These are phyloP conservation scores for Melanotaenia duboulayi DNA, from an alignment of 2,113 vertebrate genomes.

Conservation along the genomic window DNA sequence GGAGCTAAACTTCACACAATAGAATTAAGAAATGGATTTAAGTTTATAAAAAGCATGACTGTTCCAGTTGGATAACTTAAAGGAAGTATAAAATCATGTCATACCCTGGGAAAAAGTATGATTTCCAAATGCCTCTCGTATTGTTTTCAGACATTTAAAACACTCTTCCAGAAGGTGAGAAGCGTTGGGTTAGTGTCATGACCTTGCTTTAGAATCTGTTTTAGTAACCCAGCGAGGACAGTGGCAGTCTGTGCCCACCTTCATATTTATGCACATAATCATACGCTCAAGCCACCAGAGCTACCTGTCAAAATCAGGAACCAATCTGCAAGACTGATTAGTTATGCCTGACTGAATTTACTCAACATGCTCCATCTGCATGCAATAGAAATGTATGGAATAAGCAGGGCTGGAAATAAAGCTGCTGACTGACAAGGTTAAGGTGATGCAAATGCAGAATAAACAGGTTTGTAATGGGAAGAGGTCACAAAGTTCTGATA, in stretches of 20 bases:
- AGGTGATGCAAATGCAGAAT: conserved; percentile 66
- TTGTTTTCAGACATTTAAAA: conserved; percentile 47
- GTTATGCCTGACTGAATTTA: conserved; percentile 83
- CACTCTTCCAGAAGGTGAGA: conserved; percentile 59
- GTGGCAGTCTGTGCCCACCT: conserved; percentile 65
- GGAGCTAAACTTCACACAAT: too few relatives aligned
- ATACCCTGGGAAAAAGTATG: background rate
- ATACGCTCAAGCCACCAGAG: conserved; percentile 68
- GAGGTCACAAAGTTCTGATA: conserved; percentile 67
- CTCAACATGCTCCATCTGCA: conserved; percentile 82
- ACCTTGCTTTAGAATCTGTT: conserved; percentile 63
- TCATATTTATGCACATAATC: conserved; percentile 83
- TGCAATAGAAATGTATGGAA: conserved; percentile 77
- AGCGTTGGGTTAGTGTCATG: conserved; percentile 47
- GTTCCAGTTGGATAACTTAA: too few relatives aligned
- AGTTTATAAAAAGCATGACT: too few relatives aligned
- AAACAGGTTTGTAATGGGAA: conserved; percentile 66
- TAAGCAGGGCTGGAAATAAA: conserved; percentile 63
- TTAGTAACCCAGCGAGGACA: conserved; percentile 59
- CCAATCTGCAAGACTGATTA: conserved; percentile 81
- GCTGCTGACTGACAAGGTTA: conserved; percentile 79
- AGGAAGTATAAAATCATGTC: conserved; percentile 4
- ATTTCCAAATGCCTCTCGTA: conserved; percentile 22
- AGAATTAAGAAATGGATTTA: too few relatives aligned
- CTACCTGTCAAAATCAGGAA: conserved; percentile 75